Evolutionary conservation across 2,888 invertebrate genomes (phyloP).

Genomic region (Leptopilina drosophilae): DNA sequence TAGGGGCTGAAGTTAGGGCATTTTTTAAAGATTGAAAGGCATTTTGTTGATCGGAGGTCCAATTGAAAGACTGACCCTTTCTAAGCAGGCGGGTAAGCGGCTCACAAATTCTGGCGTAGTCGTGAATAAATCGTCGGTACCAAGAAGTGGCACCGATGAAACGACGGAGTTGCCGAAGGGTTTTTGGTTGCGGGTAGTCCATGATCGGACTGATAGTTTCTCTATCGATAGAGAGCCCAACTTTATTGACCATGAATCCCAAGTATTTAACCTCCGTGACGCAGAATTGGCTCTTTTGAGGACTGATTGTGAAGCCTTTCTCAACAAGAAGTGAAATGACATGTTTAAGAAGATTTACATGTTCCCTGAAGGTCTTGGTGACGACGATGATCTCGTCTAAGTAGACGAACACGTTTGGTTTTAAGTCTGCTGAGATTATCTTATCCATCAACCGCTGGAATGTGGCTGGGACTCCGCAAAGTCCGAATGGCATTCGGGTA

Average conservation of each 20-base stretch:
- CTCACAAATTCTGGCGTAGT: neutral
- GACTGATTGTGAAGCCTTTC: too few species aligned
- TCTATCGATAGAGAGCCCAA: slow-evolving; percentile 13
- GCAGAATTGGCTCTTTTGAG: slow-evolving; percentile 12
- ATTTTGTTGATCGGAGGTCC: neutral
- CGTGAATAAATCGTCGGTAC: neutral
- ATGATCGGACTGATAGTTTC: slow-evolving; percentile 38
- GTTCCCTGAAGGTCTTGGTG: neutral
- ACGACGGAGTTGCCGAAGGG: too few species aligned
- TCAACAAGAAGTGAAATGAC: slow-evolving; percentile 16
- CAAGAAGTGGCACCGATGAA: neutral
- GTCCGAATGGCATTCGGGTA: neutral
- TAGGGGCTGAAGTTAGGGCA: neutral
- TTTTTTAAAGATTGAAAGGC: neutral
- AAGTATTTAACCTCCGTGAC: slow-evolving; percentile 30
- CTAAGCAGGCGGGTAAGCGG: neutral
- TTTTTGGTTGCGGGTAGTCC: neutral
- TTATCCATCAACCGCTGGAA: slow-evolving; percentile 37
- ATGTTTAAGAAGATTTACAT: neutral
- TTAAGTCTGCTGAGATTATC: slow-evolving; percentile 16
- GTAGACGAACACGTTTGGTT: slow-evolving; percentile 26
- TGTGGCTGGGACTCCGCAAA: neutral
- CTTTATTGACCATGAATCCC: slow-evolving; percentile 20
- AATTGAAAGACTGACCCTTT: neutral
- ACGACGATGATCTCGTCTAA: neutral